These are phyloP conservation scores for Arizona elegans DNA, from an alignment of 2,113 vertebrate genomes.

Conservation along the genomic window DNA sequence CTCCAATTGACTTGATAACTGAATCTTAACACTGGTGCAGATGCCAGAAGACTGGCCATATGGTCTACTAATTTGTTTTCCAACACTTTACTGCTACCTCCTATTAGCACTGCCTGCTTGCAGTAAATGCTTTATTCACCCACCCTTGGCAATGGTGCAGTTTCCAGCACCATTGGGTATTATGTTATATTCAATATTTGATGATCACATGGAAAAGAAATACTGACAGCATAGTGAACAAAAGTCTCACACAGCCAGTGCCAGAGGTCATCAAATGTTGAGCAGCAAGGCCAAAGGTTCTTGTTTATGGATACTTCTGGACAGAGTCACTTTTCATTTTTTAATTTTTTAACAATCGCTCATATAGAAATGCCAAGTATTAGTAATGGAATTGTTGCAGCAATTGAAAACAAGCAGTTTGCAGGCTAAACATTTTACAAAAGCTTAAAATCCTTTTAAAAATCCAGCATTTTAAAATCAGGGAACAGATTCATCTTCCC, in stretches of 20 bases:
- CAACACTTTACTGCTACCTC: neutral
- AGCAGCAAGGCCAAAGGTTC: neutral
- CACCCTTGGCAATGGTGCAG: neutral
- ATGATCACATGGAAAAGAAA: neutral
- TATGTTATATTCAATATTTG: neutral
- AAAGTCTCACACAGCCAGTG: neutral
- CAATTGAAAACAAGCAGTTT: neutral
- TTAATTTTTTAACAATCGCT: neutral
- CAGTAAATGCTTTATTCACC: neutral
- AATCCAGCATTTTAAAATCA: neutral
- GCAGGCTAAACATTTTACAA: neutral
- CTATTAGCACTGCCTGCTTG: neutral
- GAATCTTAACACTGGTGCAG: neutral
- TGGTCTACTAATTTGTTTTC: neutral
- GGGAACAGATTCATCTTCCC: neutral
- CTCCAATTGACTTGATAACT: neutral
- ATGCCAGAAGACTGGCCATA: neutral
- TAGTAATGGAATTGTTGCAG: neutral
- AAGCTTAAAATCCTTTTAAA: constrained; percentile 20
- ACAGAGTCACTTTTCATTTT: neutral
- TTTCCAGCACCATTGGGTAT: neutral
- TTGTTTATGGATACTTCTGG: neutral
- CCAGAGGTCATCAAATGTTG: neutral
- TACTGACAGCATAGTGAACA: neutral
- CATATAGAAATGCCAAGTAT: neutral